Evolutionary conservation across 2,113 vertebrate species (phyloP), one percentile per base, ranked within the genome.

Genomic region (Rynchops niger): DNA sequence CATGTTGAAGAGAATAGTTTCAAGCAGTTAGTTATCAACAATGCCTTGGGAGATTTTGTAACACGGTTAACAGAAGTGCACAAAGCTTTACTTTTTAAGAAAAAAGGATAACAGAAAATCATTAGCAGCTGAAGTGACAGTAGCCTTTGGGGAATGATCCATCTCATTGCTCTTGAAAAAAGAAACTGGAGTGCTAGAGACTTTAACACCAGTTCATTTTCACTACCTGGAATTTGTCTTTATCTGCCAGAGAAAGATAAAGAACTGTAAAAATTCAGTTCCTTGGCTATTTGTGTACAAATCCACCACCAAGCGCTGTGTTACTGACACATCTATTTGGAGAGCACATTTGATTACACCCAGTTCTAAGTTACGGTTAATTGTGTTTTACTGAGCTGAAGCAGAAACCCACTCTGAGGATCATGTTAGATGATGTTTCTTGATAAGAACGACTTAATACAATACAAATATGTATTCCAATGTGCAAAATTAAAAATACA

Each of bases 81-180:
- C 15, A 95, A 59, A 76, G 73, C 65, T 97, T 97, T 95, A 67
- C 87, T 86, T 97, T 97, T 92, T 86, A 90, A 94, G 74, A 70
- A 94, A 76, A 96, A 90, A 89, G 66, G 81, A 95, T 94, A 95
- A 97, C 63, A 97, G 92, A 95, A 97, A 97, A 63, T 94, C 77
- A 98, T 97, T 98, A 97, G 91, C 77, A 97, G 63, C 94, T 95
- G 49, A 95, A 97, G 65, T 95, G 94, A 97, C 92, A 97, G 82
- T 43, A 97, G 92, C 81, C 87, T 74, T 82, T 96, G 88, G 95
- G 91, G 90, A 97, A 61, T 47, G 77, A 93, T 96, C 77, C 76
- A 91, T 97, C 89, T 91, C 79, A 61, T 74, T 81, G 66, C 72
- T 96, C 92, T 78, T 93, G 67, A 95, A 95, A 95, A 90, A 62